Evolutionary conservation across 2,888 invertebrate species (phyloP), one percentile per base, ranked within the genome.

Genomic region (Stictocephala bisonia): DNA sequence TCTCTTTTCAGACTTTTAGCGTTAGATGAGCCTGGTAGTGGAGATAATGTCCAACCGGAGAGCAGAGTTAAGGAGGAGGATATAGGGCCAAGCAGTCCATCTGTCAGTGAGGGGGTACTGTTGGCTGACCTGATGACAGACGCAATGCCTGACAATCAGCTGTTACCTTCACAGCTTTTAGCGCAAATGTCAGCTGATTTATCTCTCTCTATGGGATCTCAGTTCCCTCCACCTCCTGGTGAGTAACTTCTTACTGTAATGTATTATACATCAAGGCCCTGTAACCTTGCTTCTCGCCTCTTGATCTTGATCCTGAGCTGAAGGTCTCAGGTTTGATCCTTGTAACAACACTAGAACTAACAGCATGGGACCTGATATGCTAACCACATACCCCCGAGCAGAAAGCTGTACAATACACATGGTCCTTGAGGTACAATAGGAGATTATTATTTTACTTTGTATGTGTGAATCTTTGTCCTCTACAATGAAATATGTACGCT

Each of bases 131-230:
- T 76, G 48, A 41, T 77, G 20, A 70, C 72, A 22, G 74, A 77
- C 27, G 71, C 77, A 13, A 31, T 60, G 18, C 69, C 67, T 22
- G 66, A 69, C 13, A 66, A 73, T 22, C 71, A 72, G 29, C 76
- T 77, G 40, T 64, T 78, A n/a, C 79, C 79, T 0, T 77, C 77
- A 20, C 79, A 79, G 60, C 73, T 79, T 26, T 69, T 79, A 3
- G 70, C 77, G 31, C 74, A 73, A 44, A 53, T 64, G 31, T 35
- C 72, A 2, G 26, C 72, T n/a, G 56, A 71, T 13, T 27, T 18
- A 11, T 44, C 64, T 2, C 31, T 60, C 22, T 44, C 44, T 40
- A 40, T 26, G 11, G 29, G 24, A 4, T 22, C 68, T 9, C 27
- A 24, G 15, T 44, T 41, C 26, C 44, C 15, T 44, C 64, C 64